Base-by-base conservation (phyloP, 2,113 vertebrate genomes). In the Rhea americana region DNA sequence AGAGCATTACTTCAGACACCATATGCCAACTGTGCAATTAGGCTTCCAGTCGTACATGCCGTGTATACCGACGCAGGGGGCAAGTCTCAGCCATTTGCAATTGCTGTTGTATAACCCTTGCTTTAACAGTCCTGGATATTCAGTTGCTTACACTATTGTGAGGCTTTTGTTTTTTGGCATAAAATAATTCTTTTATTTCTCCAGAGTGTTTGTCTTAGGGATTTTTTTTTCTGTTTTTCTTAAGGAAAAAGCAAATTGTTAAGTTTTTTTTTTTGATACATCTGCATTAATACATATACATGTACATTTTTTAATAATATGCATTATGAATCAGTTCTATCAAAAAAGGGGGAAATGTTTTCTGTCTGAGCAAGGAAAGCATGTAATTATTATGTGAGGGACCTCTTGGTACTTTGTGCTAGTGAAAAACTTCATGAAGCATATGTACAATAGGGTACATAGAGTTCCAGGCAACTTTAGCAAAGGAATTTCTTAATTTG, bases 1-100 rank as follows among this genome's bases (percentile, higher is more conserved):
- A 89, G 58, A 76, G 53, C 55, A 72, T 80, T 90, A 82, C 53
- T 81, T 93, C 66, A n/a, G n/a, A 76, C 92, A 67, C 79, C 83
- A 81, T 85, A 92, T 85, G 86, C 90, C 91, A 91, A 53, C 47
- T 68, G 59, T 89, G 84, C 82, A 87, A 71, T 95, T 91, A 94
- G 78, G 79, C 50, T 95, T 85, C 41, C 68, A 91, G 70, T 76
- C 81, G 56, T 51, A 87, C 16, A 37, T 39, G 1, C 4, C 17
- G 1, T 35, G 30, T 77, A 65, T 78, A 79, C 61, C 83, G 56
- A 91, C 66, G 61, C 6, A 3, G 56, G 61, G 87, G 58, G 77
- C 53, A 83, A 85, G 47, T 70, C 80, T 82, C 73, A 95, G 62
- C 43, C 39, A 7, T 55, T 93, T 78, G 39, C 50, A 80, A 83